phyloP scores from a whole-genome alignment of 2,888 invertebrate species.

The Aspidiotus destructor region DNA sequence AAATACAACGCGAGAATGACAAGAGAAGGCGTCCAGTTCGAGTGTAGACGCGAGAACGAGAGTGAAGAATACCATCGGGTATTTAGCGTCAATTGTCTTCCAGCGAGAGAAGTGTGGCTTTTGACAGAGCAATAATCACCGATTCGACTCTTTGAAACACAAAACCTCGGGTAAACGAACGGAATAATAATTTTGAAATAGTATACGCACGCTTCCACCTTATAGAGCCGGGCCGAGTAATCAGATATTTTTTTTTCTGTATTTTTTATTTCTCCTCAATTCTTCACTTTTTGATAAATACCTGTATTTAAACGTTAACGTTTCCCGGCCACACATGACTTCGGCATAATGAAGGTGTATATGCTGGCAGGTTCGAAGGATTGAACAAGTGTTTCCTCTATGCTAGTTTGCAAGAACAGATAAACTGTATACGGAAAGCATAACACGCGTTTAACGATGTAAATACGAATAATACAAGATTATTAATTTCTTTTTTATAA shows the following conservation, averaged over 20 bases:
- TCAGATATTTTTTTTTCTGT: constrained; percentile 1
- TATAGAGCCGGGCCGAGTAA: not conserved
- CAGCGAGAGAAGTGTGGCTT: too few relatives aligned
- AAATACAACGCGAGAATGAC: too few relatives aligned
- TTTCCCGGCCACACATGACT: constrained; percentile 2
- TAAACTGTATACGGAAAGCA: not conserved
- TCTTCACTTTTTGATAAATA: not conserved
- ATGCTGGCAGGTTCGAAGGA: not conserved
- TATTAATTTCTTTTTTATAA: not conserved
- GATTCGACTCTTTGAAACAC: too few relatives aligned
- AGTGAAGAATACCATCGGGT: too few relatives aligned
- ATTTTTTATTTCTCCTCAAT: not conserved
- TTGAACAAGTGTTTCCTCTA: too few relatives aligned
- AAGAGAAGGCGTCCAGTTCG: too few relatives aligned
- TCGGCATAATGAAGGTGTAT: not conserved
- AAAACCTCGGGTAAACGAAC: too few relatives aligned
- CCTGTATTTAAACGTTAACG: not conserved
- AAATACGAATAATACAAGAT: not conserved
- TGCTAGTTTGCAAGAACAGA: too few relatives aligned
- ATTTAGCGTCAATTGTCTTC: too few relatives aligned
- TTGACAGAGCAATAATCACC: too few relatives aligned
- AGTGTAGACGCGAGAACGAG: too few relatives aligned
- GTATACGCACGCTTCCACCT: not conserved
- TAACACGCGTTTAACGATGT: not conserved
- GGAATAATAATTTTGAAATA: not conserved